phyloP scores from a whole-genome alignment of 2,113 vertebrate species.

The Gymnorhina tibicen region DNA sequence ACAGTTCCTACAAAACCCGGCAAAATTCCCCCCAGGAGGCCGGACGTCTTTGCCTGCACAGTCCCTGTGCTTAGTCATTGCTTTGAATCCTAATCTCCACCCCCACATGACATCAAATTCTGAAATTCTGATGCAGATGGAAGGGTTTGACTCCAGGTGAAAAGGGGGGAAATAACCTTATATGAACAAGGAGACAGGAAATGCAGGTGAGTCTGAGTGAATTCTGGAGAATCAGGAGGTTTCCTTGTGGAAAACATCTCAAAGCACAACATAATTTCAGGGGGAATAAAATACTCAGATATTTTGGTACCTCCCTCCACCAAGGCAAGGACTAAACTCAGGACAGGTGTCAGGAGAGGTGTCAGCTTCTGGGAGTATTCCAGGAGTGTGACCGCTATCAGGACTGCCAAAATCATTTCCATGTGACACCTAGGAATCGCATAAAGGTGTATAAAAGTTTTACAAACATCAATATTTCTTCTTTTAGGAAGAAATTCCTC shows the following conservation, averaged over 20 bases:
- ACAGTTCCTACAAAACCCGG: neutral
- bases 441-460: neutral
- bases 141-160: neutral
- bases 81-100: conserved; percentile 11
- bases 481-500: neutral
- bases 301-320: neutral
- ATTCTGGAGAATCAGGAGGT: no score
- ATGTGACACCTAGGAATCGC: neutral
- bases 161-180: neutral
- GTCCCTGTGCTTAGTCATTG: conserved; percentile 4
- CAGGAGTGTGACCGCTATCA: neutral
- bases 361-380: neutral
- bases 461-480: neutral
- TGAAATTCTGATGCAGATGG: conserved; percentile 1
- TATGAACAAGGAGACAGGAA: neutral
- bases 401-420: neutral
- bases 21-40: neutral
- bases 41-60: neutral
- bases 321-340: neutral
- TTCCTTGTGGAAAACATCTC: neutral
- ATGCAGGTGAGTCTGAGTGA: neutral
- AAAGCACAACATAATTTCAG: neutral
- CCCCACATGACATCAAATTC: conserved; percentile 3
- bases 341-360: neutral
- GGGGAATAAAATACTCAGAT: neutral